Evolutionary conservation across 2,797 vertebrate species (phyloP).

Genomic region (Dromococcyx pavoninus): DNA sequence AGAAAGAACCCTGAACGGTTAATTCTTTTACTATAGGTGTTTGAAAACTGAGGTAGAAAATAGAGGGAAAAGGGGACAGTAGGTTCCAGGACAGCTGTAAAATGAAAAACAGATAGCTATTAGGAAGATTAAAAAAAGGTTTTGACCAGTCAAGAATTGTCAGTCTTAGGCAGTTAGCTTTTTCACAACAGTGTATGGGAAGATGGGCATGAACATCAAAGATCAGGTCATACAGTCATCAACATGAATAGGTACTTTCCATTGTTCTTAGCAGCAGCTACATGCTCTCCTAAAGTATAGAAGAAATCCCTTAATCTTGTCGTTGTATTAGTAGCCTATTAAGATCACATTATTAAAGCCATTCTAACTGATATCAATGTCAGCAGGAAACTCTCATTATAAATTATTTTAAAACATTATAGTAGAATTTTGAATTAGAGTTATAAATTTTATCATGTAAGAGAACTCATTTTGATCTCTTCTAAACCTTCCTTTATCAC

Average conservation of each 20-base stretch:
- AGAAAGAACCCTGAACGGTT: background rate
- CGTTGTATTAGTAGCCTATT: constrained; percentile 49
- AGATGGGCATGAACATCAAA: background rate
- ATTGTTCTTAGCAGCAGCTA: background rate
- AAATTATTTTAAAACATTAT: constrained; percentile 51
- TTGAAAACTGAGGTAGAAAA: background rate
- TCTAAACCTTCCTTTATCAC: constrained; percentile 8
- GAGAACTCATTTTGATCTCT: background rate
- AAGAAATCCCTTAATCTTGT: constrained; percentile 52
- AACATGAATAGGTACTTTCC: background rate
- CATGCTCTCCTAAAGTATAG: background rate
- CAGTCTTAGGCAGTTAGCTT: background rate
- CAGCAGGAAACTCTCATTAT: constrained; percentile 40
- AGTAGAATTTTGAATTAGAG: background rate
- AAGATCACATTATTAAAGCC: constrained; percentile 54
- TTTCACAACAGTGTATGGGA: background rate
- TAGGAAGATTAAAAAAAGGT: background rate
- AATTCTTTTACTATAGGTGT: background rate
- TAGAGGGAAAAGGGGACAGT: background rate
- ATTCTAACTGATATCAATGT: background rate
- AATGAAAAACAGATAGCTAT: background rate
- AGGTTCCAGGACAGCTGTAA: background rate
- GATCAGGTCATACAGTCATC: background rate
- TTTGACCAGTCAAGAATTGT: background rate
- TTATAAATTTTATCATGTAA: background rate